Base-by-base conservation (phyloP, 2,113 vertebrate genomes). In the Scomber colias region DNA sequence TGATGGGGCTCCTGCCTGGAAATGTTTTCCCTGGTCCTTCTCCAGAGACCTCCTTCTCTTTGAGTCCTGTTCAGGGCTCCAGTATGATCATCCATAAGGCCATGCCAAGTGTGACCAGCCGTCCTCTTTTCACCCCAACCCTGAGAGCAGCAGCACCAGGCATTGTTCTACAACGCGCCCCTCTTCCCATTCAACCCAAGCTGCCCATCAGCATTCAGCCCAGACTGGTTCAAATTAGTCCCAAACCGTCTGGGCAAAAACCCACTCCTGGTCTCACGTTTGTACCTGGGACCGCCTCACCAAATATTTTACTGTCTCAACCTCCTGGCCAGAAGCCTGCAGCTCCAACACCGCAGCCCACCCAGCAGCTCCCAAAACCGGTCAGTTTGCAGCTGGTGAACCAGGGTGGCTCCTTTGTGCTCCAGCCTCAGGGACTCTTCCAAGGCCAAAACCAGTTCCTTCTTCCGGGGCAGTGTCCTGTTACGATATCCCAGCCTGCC, bases 361-460 rank as follows among this genome's bases (percentile, higher is more conserved):
- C 61, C 44, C 83, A 89, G 78, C 88, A 87, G 60, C 87, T 95
- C 54, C 84, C 76, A 62, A 95, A 95, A 74, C 92, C 92, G 0
- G 87, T 95, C 82, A 95, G 94, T 85, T 87, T 95, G 59, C 95
- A 95, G 87, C 83, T 96, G 44, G 85, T 95, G 77, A 95, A 95
- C 90, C 95, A 95, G 76, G 93, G 92, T 0, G 93, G 94, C 74
- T 94, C 95, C 86, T 95, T 96, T 4, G 90, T 95, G 81, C 92
- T 95, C n/a, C 95, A 95, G 86, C 95, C 94, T 83, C 95, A 95
- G 81, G 92, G 94, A 85, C 91, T 95, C 70, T 94, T 96, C 84
- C 94, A 93, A 71, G 92, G 93, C 49, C 94, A 94, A 51, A 94
- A 93, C 82, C 95, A 95, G 82, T 95, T 95, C 75, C 93, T 95